Percentiles rank a stretch among this genome's conserved stretches.
phyloP scores from a whole-genome alignment of 2,888 invertebrate species.

The Zygogramma bicolorata region DNA sequence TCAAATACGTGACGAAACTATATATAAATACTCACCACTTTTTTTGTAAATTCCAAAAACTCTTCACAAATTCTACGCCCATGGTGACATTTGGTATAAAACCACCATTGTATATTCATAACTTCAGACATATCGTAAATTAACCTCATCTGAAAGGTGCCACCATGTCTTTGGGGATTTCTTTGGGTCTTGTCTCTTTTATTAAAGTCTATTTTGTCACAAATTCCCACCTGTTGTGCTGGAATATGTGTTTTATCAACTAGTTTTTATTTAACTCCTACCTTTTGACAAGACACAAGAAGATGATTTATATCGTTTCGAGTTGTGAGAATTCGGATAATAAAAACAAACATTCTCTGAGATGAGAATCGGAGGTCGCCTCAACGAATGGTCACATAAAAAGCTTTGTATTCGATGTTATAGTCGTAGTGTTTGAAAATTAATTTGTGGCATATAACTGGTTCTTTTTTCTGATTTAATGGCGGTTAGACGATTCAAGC shows the following conservation, averaged over 20 bases:
- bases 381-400: not conserved
- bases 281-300: slow-evolving; percentile 49
- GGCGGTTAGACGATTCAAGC: too few species aligned
- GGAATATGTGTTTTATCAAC: slow-evolving; percentile 46
- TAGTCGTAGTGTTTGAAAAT: not conserved
- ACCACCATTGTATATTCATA: slow-evolving; percentile 23
- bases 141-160: slow-evolving; percentile 41
- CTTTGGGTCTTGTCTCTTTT: slow-evolving; percentile 30
- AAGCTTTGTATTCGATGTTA: not conserved
- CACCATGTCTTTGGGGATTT: slow-evolving; percentile 40
- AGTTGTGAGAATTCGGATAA: slow-evolving; percentile 43
- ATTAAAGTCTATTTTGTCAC: slow-evolving; percentile 43
- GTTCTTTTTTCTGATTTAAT: not conserved
- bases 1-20: too few species aligned
- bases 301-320: slow-evolving; percentile 51
- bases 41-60: too few species aligned
- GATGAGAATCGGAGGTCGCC: not conserved
- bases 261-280: slow-evolving; percentile 44
- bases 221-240: slow-evolving; percentile 55
- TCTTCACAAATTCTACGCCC: not conserved
- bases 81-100: not conserved
- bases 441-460: not conserved
- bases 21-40: too few species aligned
- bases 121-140: slow-evolving; percentile 35
- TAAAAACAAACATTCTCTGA: slow-evolving; percentile 6